Evolutionary conservation across 2,797 vertebrate genomes (phyloP).

Genomic region (Bucorvus abyssinicus): DNA sequence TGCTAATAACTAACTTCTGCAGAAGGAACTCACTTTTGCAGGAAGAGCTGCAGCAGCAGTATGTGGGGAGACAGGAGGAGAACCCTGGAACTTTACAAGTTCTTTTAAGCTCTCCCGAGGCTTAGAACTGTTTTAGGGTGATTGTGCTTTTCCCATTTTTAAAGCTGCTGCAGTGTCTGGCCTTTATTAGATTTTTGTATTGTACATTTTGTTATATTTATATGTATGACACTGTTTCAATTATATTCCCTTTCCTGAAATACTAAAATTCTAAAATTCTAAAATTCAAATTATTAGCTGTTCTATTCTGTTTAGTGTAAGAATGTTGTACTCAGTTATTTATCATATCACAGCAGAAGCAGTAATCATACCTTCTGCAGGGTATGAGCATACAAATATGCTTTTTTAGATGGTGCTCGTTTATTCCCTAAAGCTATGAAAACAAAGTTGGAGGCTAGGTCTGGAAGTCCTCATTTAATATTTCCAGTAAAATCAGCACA

Average conservation of each 20-base stretch:
- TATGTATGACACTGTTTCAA: not conserved
- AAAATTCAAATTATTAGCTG: not conserved
- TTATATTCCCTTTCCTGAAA: not conserved
- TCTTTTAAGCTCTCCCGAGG: not conserved
- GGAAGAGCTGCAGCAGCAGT: not conserved
- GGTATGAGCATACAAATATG: not conserved
- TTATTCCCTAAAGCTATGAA: not conserved
- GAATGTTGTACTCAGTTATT: not conserved
- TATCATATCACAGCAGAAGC: not conserved
- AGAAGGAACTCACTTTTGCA: not conserved
- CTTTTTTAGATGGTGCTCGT: not conserved
- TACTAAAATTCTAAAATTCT: not conserved
- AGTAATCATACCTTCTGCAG: not conserved
- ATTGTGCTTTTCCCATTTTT: not conserved
- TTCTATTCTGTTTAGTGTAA: not conserved
- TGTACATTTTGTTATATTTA: not conserved
- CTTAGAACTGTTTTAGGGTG: not conserved
- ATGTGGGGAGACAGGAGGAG: not conserved
- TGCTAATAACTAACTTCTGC: slow-evolving; percentile 15
- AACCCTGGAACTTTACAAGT: not conserved
- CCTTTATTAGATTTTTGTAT: not conserved
- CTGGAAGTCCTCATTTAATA: not conserved
- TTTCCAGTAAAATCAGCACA: slow-evolving; percentile 8
- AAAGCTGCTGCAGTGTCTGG: not conserved
- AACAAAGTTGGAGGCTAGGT: not conserved